Evolutionary conservation across 2,797 vertebrate species (phyloP), one percentile per base, ranked within the genome.

Genomic region (Brachyalestes nurse): DNA sequence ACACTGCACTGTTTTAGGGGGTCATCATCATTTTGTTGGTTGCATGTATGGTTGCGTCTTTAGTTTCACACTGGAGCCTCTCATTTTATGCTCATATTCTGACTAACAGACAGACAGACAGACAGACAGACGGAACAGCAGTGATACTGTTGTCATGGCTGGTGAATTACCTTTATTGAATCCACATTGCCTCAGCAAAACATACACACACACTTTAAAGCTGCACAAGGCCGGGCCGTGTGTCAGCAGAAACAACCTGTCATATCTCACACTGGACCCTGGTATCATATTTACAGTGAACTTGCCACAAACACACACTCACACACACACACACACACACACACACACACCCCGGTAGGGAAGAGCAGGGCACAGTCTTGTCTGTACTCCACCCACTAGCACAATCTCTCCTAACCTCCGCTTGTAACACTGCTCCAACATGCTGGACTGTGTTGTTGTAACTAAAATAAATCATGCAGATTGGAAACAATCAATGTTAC

Each of bases 191-290:
- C 61, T 85, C 82, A 82, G 77, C 77, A 81, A 53, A 79, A 19
- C 19, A 19, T 19, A 57, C 49, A 72, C 67, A 78, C 78, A 76
- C 75, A 65, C 49, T 62, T 77, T 75, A 45, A 2, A 42, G 78
- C 25, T 73, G 49, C 72, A 55, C 40, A 40, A 57, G 65, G 66
- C 77, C 34, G 34, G 34, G 34, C 34, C 82, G 72, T 67, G 72
- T 79, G 81, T 80, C 85, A 75, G 80, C 85, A 84, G 64, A 84
- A 84, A 80, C 25, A n/a, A 14, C 21, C 71, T 38, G 34, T 55
- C 34, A 38, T 62, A 70, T 61, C 77, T 77, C 72, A 69, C 57
- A 45, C 71, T 16, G 25, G 23, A 71, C 75, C 51, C 61, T 70
- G 38, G 57, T 58, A 72, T 83, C 38, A 66, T 75, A 78, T 85